These are phyloP conservation scores for Schmidtea mediterranea DNA, from an alignment of 1,140 invertebrate species.

Conservation along the genomic window DNA sequence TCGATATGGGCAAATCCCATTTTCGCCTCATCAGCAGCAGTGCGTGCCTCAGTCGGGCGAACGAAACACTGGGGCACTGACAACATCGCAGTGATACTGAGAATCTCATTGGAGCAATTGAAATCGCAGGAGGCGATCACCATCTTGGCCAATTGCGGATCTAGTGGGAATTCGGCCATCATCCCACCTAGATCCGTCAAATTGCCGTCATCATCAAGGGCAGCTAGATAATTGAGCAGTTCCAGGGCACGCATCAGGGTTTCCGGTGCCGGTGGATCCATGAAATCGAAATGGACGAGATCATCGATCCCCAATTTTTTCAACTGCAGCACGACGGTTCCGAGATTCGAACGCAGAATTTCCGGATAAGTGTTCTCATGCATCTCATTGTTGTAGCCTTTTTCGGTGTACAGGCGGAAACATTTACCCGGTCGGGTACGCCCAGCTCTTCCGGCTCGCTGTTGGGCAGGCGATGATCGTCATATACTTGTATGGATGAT, in stretches of 20 bases:
- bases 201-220: constrained; percentile 60
- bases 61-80: constrained; percentile 99
- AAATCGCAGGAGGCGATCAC: constrained; percentile 74
- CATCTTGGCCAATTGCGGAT: constrained; percentile 96
- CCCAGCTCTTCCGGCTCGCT: constrained; percentile 80
- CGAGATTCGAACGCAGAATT: constrained; percentile 79
- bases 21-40: constrained; percentile 92
- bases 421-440: constrained; percentile 87
- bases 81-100: constrained; percentile 93
- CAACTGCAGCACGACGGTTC: constrained; percentile 80
- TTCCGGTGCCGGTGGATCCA: constrained; percentile 99
- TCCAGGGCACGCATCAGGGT: constrained; percentile 96
- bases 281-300: constrained; percentile 96
- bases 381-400: constrained; percentile 94
- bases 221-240: constrained; percentile 79
- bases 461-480: constrained; percentile 95
- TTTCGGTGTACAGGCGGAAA: constrained; percentile 90
- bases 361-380: constrained; percentile 98
- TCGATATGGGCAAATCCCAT: constrained; percentile 97
- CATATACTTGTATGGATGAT: too few relatives aligned
- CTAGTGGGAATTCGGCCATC: constrained; percentile 96
- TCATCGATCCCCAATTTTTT: constrained; percentile 98
- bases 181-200: constrained; percentile 39
- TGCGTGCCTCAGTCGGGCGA: constrained; percentile 88
- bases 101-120: constrained; percentile 94